Percentiles rank a stretch among this genome's conserved stretches.
Evolutionary conservation across 2,113 vertebrate species (phyloP).

Genomic region (Boleophthalmus pectinirostris): DNA sequence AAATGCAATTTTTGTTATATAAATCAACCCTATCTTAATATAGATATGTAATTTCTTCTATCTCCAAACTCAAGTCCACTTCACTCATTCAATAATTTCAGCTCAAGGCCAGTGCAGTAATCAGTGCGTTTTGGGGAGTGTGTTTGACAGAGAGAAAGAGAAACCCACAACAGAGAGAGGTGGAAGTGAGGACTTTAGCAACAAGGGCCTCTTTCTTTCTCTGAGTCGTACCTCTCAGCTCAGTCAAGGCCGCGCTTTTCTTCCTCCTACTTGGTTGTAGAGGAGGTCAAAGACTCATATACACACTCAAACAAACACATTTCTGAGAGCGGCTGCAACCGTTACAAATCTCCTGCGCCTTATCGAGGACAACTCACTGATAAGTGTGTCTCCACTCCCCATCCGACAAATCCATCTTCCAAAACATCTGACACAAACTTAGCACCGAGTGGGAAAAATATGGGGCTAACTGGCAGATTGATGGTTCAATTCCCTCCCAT

Average conservation of each 20-base stretch:
- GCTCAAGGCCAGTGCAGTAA: conserved; percentile 57
- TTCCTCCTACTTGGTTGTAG: conserved; percentile 66
- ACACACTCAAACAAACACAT: conserved; percentile 27
- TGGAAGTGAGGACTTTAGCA: conserved; percentile 46
- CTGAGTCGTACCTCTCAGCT: conserved; percentile 49
- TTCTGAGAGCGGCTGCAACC: conserved; percentile 39
- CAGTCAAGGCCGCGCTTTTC: conserved; percentile 76
- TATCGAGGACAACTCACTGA: conserved; percentile 74
- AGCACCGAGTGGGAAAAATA: conserved; percentile 41
- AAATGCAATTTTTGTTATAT: not conserved
- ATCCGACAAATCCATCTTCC: conserved; percentile 73
- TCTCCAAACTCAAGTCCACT: conserved; percentile 4
- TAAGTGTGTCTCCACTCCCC: conserved; percentile 76
- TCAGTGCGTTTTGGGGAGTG: conserved; percentile 67
- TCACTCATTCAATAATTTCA: conserved; percentile 34
- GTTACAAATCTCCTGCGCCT: conserved; percentile 73
- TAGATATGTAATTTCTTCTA: not conserved
- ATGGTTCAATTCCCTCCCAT: conserved; percentile 41
- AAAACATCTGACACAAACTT: conserved; percentile 67
- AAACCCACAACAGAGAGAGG: conserved; percentile 42
- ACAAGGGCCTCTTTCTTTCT: conserved; percentile 60
- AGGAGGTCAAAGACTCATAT: conserved; percentile 63
- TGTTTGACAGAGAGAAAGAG: conserved; percentile 56
- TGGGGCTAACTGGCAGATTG: conserved; percentile 45
- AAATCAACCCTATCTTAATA: not conserved